phyloP scores from a whole-genome alignment of 2,797 vertebrate species.

The Notoglanidium macrostoma region DNA sequence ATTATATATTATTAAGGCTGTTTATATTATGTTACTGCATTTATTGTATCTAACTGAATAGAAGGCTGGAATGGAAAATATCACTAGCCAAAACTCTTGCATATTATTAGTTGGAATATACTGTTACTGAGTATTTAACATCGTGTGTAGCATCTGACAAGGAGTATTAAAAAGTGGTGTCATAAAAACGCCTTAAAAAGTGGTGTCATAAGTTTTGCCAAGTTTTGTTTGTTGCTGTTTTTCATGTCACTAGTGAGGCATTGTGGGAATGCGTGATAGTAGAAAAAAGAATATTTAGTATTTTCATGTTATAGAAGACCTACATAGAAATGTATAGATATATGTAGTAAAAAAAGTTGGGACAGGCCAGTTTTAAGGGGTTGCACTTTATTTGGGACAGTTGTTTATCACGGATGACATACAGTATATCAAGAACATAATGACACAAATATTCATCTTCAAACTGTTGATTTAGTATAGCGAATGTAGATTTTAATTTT shows the following conservation, averaged over 20 bases:
- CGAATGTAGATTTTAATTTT: constrained; percentile 33
- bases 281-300: constrained; percentile 58
- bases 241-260: constrained; percentile 55
- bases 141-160: constrained; percentile 80
- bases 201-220: constrained; percentile 71
- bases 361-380: constrained; percentile 43
- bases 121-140: constrained; percentile 69
- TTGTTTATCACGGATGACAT: constrained; percentile 41
- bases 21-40: constrained; percentile 36
- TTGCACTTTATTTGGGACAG: constrained; percentile 55
- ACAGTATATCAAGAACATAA: constrained; percentile 21
- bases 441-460: constrained; percentile 40
- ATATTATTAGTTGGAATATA: constrained; percentile 61
- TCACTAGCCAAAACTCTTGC: constrained; percentile 29
- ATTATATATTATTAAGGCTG: constrained; percentile 37
- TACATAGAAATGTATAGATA: constrained; percentile 50
- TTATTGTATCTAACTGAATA: constrained; percentile 46
- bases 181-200: constrained; percentile 78
- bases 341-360: constrained; percentile 36
- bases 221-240: constrained; percentile 63
- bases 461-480: constrained; percentile 25
- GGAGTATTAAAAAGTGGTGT: constrained; percentile 77
- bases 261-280: constrained; percentile 62
- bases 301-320: constrained; percentile 53
- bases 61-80: constrained; percentile 24